Evolutionary conservation across 1,140 invertebrate species (phyloP), one percentile per base, ranked within the genome.

Genomic region (Pentalonia nigronervosa): DNA sequence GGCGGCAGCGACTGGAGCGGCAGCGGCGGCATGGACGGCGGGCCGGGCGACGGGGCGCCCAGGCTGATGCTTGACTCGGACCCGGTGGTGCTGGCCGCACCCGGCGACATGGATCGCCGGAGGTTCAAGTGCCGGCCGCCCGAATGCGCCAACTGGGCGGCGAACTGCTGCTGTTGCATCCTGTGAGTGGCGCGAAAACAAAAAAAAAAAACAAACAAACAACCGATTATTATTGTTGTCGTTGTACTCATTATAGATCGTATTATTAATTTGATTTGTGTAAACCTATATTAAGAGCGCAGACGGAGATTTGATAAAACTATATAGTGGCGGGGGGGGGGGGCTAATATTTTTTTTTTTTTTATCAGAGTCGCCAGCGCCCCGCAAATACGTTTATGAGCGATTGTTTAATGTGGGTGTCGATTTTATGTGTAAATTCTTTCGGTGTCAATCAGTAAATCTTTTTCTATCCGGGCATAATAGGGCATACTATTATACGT

Each of bases 111-210:
- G 94, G 94, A 41, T 60, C 76, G 53, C 94, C 94, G 36, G 94
- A 94, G 47, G 93, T 94, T 91, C 90, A 45, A 47, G 60, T 60
- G 86, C 93, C 88, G 81, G 94, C 90, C 90, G 34, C 91, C 93
- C 21, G 94, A 94, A 93, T 94, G 94, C 4, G 94, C 94, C 76
- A 95, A 90, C 94, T 95, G 95, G 7, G 95, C 94, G 56, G 94
- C 94, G 41, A 94, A 87, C 56, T 94, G 94, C 89, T 95, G 95
- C 90, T 95, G 95, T 94, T 95, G 95, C 94, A 95, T 94, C 93
- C 95, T 95, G 94, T 21, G 86, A 94, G 91, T 41, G 90, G 7
- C 25, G 8, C 20, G 23, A 34, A 34, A 36, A 76, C 34, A 76
- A 30, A 8, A 14, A 81, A 41, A 36, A n/a, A n/a, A n/a, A n/a